A percentile compares a stretch with the other conserved stretches of the same genome.
Evolutionary conservation across 2,888 invertebrate species (phyloP).

Genomic region (Eristalis intricaria): DNA sequence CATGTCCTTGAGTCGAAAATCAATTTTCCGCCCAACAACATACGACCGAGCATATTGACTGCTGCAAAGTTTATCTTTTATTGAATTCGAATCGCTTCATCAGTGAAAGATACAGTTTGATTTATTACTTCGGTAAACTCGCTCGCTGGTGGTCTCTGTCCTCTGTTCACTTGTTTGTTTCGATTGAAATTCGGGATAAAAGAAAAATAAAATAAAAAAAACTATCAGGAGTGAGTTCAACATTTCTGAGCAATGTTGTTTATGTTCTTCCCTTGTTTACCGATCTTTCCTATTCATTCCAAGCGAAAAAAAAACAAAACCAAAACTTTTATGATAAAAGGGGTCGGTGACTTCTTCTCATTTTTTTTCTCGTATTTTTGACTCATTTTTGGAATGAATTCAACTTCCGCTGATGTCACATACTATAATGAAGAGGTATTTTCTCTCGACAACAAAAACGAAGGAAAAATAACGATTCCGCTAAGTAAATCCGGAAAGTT

Average conservation of each 20-base stretch:
- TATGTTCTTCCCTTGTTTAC: constrained; percentile 15
- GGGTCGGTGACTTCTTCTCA: background rate
- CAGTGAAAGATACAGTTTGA: constrained; percentile 42
- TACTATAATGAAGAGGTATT: constrained; percentile 11
- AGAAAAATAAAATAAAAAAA: constrained; percentile 1
- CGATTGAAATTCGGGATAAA: background rate
- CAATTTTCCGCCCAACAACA: background rate
- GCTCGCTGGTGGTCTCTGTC: background rate
- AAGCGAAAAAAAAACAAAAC: background rate
- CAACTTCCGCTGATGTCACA: constrained; percentile 16
- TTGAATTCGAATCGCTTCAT: constrained; percentile 48
- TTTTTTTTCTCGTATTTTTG: background rate
- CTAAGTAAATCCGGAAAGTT: constrained; percentile 47
- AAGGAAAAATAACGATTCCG: constrained; percentile 8
- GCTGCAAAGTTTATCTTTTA: constrained; percentile 54
- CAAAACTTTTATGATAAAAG: background rate
- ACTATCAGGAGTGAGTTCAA: background rate
- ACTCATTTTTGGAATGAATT: constrained; percentile 5
- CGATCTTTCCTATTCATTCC: background rate
- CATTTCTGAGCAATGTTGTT: background rate
- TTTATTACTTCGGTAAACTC: constrained; percentile 50
- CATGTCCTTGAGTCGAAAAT: background rate
- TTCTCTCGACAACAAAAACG: background rate
- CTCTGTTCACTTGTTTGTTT: background rate
- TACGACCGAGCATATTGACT: background rate